Evolutionary conservation across 92 coral and sea anemone species (phyloP), one percentile per base, ranked within the genome.

Genomic region (Epizoanthus rinbou): DNA sequence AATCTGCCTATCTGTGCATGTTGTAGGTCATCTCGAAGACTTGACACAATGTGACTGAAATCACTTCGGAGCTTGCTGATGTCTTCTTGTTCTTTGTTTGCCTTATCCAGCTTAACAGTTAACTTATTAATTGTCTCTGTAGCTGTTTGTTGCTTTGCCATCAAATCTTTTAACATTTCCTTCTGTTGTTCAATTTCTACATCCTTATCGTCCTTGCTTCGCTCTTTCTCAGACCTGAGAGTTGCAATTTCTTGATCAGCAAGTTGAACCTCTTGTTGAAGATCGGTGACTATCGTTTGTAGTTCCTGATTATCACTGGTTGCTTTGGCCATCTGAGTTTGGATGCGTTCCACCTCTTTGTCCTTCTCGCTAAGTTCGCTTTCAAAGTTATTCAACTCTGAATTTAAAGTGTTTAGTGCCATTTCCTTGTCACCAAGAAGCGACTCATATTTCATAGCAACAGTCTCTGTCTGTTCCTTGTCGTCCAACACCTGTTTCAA

Each of bases 41-140:
- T 94, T 39, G 98, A 90, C 31, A 95, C 96, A 76, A 95, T 95
- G 75, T 95, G 98, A 76, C 85, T 92, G 69, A 95, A 95, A 45
- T 93, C 87, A 25, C 76, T 72, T 80, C 93, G 85, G 21, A 95
- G 95, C 41, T 81, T 88, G 13, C 88, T 87, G 66, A 93, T 83
- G 57, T 91, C 94, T 53, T 85, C 93, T 56, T 87, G 85, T 64
- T 85, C 93, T 52, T 87, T 82, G 14, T 66, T 84, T 17, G 90
- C 80, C 16, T 76, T 54, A 28, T 57, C 69, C n/a, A 91, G 75
- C 35, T 87, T 83, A 22, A 50, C 72, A 23, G 66, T 75, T 37
- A 87, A 74, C 16, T 73, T 41, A 41, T 45, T 28, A 25, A 83
- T 65, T 64, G 72, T 64, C 80, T 8, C 52, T 24, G 64, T 18